Evolutionary conservation across 2,113 vertebrate genomes (phyloP), one percentile per base, ranked within the genome.

Genomic region (Haliaeetus leucogaster): DNA sequence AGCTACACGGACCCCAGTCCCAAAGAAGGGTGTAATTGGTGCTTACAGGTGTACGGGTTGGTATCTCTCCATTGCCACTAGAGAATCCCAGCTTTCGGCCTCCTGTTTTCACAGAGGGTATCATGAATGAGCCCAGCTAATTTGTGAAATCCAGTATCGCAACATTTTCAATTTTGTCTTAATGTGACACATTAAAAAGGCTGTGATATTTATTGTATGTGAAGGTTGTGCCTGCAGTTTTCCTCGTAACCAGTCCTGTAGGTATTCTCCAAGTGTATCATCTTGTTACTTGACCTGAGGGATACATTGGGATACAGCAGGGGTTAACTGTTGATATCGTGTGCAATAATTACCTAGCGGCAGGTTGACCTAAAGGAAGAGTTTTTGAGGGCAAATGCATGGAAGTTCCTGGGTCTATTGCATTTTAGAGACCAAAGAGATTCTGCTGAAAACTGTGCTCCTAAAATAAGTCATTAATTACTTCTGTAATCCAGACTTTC

Each of bases 201-300:
- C 20, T 36, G 61, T 30, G 40, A 22, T 43, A 29, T 10, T 45
- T 40, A 18, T 18, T 38, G 55, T 36, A 5, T 3, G 20, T 14
- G 15, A 15, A 15, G 30, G 34, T 8, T 26, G 18, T 42, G 11
- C 2, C 2, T 26, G 48, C 26, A 0, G 0, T 59, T 77, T 56
- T 32, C n/a, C 23, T 12, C 29, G 34, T 56, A n/a, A n/a, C 27
- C 6, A 5, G 36, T 30, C 38, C 32, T 74, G 11, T 32, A 13
- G 50, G n/a, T 17, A 3, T 58, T 66, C 48, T 34, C 16, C 3
- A 25, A 5, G 12, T 4, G 26, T 11, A 18, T 47, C 13, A 1
- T 18, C n/a, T 29, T 56, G 23, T 53, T 38, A 8, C 40, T 26
- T 6, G n/a, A 42, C n/a, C 63, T 10, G 14, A 58, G n/a, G 21